A percentile compares a stretch with the other conserved stretches of the same genome.
phyloP scores from a whole-genome alignment of 2,888 invertebrate species.

The Hydrotaea cyrtoneurina region DNA sequence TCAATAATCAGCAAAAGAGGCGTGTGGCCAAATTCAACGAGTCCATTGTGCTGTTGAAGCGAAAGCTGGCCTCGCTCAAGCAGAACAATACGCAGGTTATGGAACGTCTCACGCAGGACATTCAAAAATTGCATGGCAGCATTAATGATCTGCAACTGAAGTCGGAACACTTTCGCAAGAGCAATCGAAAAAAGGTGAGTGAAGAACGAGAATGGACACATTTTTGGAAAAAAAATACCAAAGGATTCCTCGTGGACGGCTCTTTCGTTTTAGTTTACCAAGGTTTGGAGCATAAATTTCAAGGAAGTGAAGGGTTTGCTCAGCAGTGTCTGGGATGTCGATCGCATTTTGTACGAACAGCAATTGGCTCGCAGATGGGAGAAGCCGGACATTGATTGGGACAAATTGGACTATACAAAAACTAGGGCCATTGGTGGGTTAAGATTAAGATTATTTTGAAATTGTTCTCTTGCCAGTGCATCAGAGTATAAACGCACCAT shows the following conservation, averaged over 20 bases:
- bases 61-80: slow-evolving; percentile 85
- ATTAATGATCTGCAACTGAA: slow-evolving; percentile 88
- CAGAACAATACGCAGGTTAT: slow-evolving; percentile 85
- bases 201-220: not conserved
- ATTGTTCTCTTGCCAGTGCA: no score
- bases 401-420: slow-evolving; percentile 32
- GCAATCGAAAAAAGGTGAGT: slow-evolving; percentile 83
- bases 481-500: no score
- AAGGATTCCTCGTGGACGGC: no score
- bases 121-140: slow-evolving; percentile 84
- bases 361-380: slow-evolving; percentile 84
- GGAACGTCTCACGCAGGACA: slow-evolving; percentile 85
- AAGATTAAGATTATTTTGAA: no score
- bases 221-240: not conserved
- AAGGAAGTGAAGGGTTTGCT: slow-evolving; percentile 82
- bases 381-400: slow-evolving; percentile 77
- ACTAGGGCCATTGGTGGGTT: not conserved
- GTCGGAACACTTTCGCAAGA: slow-evolving; percentile 84
- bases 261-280: slow-evolving; percentile 71
- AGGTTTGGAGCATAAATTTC: slow-evolving; percentile 85
- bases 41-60: slow-evolving; percentile 84
- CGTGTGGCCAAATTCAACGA: slow-evolving; percentile 90
- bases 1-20: slow-evolving; percentile 89
- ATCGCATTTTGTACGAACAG: slow-evolving; percentile 84
- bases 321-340: slow-evolving; percentile 83